These are phyloP conservation scores for Drosophila cardini DNA, from an alignment of 1,140 invertebrate species.

Conservation along the genomic window DNA sequence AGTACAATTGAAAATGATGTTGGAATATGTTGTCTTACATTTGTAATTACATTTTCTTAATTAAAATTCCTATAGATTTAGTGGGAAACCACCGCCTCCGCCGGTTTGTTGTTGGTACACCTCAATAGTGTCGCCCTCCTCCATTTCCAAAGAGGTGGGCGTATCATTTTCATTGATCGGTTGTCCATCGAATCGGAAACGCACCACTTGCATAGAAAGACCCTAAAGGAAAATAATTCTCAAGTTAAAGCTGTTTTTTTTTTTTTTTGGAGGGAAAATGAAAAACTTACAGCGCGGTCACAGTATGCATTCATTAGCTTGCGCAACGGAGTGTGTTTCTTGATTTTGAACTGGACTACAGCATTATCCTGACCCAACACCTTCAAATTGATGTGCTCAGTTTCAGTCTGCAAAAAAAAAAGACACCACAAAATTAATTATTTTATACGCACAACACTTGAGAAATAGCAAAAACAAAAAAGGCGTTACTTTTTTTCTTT, in stretches of 20 bases:
- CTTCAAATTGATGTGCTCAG: conserved; percentile 95
- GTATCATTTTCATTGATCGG: conserved; percentile 96
- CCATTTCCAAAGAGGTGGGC: conserved; percentile 95
- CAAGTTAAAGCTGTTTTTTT: neutral
- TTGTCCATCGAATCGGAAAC: conserved; percentile 96
- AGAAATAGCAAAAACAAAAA: neutral
- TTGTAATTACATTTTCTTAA: neutral
- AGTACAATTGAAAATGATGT: conserved; percentile 5
- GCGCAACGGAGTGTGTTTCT: conserved; percentile 95
- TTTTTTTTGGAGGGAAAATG: no score
- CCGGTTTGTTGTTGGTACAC: conserved; percentile 97
- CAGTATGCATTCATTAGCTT: conserved; percentile 98
- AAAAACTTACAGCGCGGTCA: conserved; percentile 88
- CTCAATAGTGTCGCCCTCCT: conserved; percentile 97
- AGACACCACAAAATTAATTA: neutral
- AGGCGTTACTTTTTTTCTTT: neutral
- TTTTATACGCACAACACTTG: no score
- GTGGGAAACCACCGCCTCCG: conserved; percentile 86
- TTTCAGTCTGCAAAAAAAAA: conserved; percentile 85
- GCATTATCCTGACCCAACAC: conserved; percentile 96
- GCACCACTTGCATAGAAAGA: conserved; percentile 92
- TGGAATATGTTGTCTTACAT: conserved; percentile 11
- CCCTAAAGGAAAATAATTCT: conserved; percentile 83
- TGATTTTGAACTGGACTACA: conserved; percentile 98
- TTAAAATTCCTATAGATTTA: no score